These are phyloP conservation scores for Sthenelais limicola DNA, from an alignment of 2,888 invertebrate genomes.

Conservation along the genomic window DNA sequence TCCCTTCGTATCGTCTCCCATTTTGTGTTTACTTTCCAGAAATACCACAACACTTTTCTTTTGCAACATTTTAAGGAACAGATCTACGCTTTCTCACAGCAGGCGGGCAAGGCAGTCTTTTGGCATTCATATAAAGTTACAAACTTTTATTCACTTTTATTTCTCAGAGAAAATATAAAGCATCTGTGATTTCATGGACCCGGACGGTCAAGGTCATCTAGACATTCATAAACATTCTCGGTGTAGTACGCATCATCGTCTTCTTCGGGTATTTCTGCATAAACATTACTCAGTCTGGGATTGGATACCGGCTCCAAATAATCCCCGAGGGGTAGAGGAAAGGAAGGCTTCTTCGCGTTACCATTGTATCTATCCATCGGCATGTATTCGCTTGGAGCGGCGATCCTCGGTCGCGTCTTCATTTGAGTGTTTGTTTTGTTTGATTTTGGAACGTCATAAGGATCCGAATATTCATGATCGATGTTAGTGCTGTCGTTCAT, in stretches of 20 bases:
- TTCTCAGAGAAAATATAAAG: too few species aligned
- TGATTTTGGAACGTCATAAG: constrained; percentile 15
- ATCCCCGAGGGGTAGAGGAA: background rate
- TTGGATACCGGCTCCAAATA: constrained; percentile 4
- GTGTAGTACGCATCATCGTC: constrained; percentile 1
- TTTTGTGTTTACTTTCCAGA: too few species aligned
- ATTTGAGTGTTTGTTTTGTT: background rate
- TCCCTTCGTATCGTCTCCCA: too few species aligned
- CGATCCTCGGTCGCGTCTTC: background rate
- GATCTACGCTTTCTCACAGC: too few species aligned
- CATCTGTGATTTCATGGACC: too few species aligned
- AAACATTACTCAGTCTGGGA: background rate
- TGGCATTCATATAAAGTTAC: too few species aligned
- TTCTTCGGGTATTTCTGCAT: constrained; percentile 23
- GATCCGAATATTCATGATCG: constrained; percentile 11
- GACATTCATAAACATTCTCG: constrained; percentile 22
- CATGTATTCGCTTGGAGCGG: background rate
- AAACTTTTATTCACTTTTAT: too few species aligned
- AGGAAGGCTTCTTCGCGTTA: background rate
- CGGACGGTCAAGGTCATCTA: constrained; percentile 19
- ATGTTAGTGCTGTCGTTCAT: too few species aligned
- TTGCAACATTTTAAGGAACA: too few species aligned
- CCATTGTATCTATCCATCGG: background rate
- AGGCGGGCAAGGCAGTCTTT: too few species aligned
- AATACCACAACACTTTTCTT: too few species aligned